A percentile compares a stretch with the other conserved stretches of the same genome.
phyloP scores from a whole-genome alignment of 2,888 invertebrate genomes.

The Ennomos erosarius region DNA sequence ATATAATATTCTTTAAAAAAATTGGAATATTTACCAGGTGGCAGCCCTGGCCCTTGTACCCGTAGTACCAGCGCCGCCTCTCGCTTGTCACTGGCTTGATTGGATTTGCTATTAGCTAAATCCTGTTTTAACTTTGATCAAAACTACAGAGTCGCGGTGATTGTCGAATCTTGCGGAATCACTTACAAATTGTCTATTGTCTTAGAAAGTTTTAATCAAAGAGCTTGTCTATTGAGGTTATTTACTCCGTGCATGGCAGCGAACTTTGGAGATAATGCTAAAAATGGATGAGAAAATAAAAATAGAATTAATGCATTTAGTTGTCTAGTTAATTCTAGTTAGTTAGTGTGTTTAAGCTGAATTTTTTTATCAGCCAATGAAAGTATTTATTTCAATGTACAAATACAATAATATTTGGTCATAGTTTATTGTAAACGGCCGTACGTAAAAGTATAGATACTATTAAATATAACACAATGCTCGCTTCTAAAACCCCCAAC shows the following conservation, averaged over 20 bases:
- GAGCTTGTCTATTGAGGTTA: no score
- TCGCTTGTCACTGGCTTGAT: conserved; percentile 43
- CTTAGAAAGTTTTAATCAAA: not conserved
- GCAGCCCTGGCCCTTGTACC: not conserved
- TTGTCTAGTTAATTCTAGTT: no score
- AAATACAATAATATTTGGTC: no score
- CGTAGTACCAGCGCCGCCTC: conserved; percentile 33
- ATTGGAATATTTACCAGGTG: no score
- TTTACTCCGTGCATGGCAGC: no score
- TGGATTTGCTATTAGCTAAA: conserved; percentile 41
- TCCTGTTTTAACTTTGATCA: conserved; percentile 39
- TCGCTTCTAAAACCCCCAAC: not conserved
- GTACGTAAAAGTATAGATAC: not conserved
- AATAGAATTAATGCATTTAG: no score
- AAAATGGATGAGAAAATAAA: no score
- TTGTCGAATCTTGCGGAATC: not conserved
- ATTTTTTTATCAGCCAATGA: no score
- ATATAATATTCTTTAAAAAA: no score
- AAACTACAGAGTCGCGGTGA: conserved; percentile 18
- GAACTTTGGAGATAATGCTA: no score
- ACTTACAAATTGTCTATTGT: not conserved
- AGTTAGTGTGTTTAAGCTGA: no score
- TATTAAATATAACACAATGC: not conserved
- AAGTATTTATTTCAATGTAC: no score
- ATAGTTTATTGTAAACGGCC: not conserved